A percentile compares a stretch with the other conserved stretches of the same genome.
Evolutionary conservation across 2,797 vertebrate genomes (phyloP).

Genomic region (Psittacula derbiana): DNA sequence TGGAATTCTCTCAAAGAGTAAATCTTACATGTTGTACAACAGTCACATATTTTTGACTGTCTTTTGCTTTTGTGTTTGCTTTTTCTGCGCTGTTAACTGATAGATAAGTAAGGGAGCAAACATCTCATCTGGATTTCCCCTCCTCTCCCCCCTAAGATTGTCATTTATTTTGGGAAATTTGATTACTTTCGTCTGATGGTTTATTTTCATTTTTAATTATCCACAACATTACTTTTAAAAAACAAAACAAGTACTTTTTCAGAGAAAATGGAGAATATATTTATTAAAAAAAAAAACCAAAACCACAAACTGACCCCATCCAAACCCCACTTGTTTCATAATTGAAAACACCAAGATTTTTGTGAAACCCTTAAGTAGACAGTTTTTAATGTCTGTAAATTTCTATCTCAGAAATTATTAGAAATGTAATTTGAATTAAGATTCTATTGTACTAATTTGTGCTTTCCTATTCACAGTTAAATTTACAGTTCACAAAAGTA

Average conservation of each 20-base stretch:
- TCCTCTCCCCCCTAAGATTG: fast-evolving
- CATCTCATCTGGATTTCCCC: background rate
- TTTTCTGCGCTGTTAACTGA: background rate
- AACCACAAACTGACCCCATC: fast-evolving
- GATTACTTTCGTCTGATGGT: background rate
- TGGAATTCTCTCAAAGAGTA: background rate
- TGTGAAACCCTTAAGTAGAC: background rate
- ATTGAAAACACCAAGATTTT: background rate
- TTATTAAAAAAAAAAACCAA: background rate
- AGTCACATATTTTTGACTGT: background rate
- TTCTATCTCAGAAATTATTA: background rate
- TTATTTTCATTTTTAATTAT: background rate
- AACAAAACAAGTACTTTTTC: background rate
- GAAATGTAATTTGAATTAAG: background rate
- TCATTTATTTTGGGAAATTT: background rate
- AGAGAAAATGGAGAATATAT: background rate
- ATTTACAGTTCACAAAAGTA: background rate
- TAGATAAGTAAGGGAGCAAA: background rate
- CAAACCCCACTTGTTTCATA: fast-evolving
- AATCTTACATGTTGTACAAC: background rate
- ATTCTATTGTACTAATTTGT: background rate
- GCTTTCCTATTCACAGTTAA: background rate
- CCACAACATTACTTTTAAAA: background rate
- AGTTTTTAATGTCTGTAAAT: background rate
- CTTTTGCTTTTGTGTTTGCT: background rate